Base-by-base conservation (phyloP, 2,888 invertebrate genomes). In the Heliconius hortense region DNA sequence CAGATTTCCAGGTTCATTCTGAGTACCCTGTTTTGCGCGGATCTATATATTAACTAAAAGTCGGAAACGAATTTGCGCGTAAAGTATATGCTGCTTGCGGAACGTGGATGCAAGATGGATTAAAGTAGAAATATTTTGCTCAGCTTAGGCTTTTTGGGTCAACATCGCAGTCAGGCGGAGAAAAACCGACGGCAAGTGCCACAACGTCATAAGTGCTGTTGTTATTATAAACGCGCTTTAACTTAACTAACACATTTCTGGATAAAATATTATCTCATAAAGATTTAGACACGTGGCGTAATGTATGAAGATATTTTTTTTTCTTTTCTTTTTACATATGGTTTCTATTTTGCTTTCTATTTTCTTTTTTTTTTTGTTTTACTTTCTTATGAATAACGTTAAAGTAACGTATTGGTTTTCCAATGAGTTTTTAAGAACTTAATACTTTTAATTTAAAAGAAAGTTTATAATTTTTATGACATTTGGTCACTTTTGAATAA, bases 111-210 rank as follows among this genome's bases (percentile, higher is more conserved):
- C 69, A 24, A 53, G 56, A 56, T 21, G 56, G 26, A 72, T 72
- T 76, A 39, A 48, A 76, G 73, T 73, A 59, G 69, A 43, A 73
- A 76, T 73, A 73, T 76, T 76, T 69, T 69, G 28, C 69, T 73
- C 56, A 48, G 64, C 63, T 73, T 28, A 26, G 72, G 72, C 68
- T 76, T 76, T 76, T 73, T 76, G 73, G 76, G 76, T 76, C 76
- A 76, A 76, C 76, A 76, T 63, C 73, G 59, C 73, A 70, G 70
- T 70, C 76, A 53, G 70, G 24, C 76, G 59, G 73, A 73, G 69
- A 73, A 76, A 73, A 64, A 73, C 63, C 69, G 63, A 73, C 64
- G 70, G 70, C 69, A 70, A 73, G 70, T 70, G 76, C 73, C 59
- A 64, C 60, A 53, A 70, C 63, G 69, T 66, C 64, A 60, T 68